Evolutionary conservation across 2,888 invertebrate genomes (phyloP).

Genomic region (Cantharis rustica): DNA sequence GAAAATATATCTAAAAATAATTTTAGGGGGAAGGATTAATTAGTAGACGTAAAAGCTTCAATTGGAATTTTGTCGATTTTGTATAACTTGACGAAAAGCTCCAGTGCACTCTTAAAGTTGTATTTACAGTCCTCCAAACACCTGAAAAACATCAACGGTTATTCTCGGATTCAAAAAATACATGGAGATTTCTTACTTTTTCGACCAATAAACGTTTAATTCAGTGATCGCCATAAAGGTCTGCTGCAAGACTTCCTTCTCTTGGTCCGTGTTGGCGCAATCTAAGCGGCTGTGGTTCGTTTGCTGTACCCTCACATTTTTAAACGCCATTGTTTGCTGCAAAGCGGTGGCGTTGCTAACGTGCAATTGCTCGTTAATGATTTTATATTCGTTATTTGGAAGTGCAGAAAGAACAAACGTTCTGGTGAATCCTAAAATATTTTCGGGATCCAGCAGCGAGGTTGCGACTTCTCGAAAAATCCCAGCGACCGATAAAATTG

Average conservation of each 20-base stretch:
- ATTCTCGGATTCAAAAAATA: background rate
- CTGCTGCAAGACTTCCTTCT: slow-evolving; percentile 43
- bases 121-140: slow-evolving; percentile 69
- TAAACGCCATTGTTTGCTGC: slow-evolving; percentile 45
- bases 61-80: slow-evolving; percentile 50
- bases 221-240: slow-evolving; percentile 45
- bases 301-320: slow-evolving; percentile 34
- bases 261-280: slow-evolving; percentile 38
- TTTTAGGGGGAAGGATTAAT: background rate
- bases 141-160: slow-evolving; percentile 48
- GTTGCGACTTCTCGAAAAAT: slow-evolving; percentile 65
- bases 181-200: slow-evolving; percentile 39
- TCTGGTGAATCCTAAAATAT: slow-evolving; percentile 62
- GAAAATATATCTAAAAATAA: no score
- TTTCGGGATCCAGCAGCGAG: slow-evolving; percentile 58
- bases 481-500: slow-evolving; percentile 67
- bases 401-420: slow-evolving; percentile 61
- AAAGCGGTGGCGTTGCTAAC: slow-evolving; percentile 57
- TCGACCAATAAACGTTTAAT: slow-evolving; percentile 48
- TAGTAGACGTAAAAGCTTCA: slow-evolving; percentile 38
- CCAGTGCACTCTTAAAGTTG: slow-evolving; percentile 62
- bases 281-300: slow-evolving; percentile 28
- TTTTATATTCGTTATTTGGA: slow-evolving; percentile 62
- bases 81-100: slow-evolving; percentile 55
- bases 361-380: slow-evolving; percentile 70